A percentile compares a stretch with the other conserved stretches of the same genome.
phyloP scores from a whole-genome alignment of 2,888 invertebrate species.

The Drosophila monieri region DNA sequence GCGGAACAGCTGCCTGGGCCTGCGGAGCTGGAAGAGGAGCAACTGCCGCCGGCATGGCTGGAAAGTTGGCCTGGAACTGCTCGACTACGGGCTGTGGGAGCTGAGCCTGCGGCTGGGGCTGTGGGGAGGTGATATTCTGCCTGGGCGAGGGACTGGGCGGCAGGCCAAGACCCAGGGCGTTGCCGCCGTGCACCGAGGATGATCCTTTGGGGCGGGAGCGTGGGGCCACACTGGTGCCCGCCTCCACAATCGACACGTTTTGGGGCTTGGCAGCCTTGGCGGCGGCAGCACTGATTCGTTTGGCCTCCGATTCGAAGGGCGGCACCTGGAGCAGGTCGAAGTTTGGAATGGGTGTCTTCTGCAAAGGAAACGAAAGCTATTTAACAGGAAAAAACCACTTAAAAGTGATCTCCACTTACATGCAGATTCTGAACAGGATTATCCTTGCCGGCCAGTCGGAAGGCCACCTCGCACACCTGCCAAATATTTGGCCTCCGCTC shows the following conservation, averaged over 20 bases:
- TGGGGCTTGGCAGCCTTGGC: slow-evolving; percentile 81
- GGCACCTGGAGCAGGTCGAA: slow-evolving; percentile 88
- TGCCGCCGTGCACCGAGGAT: slow-evolving; percentile 81
- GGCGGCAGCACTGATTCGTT: slow-evolving; percentile 83
- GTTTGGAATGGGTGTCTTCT: slow-evolving; percentile 88
- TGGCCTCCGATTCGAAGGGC: slow-evolving; percentile 89
- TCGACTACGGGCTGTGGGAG: slow-evolving; percentile 78
- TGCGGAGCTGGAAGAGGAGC: slow-evolving; percentile 25
- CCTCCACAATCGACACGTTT: slow-evolving; percentile 85
- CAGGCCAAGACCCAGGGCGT: slow-evolving; percentile 85
- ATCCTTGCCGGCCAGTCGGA: slow-evolving; percentile 88
- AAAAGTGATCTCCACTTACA: slow-evolving; percentile 84
- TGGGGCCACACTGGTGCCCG: slow-evolving; percentile 92
- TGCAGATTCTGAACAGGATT: slow-evolving; percentile 93
- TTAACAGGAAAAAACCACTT: not conserved
- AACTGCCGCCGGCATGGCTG: slow-evolving; percentile 69
- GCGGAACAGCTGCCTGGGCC: slow-evolving; percentile 22
- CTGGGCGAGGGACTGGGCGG: slow-evolving; percentile 86
- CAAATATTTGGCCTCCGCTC: slow-evolving; percentile 94
- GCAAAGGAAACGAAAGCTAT: slow-evolving; percentile 62
- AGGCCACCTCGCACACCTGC: slow-evolving; percentile 91
- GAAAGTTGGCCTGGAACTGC: slow-evolving; percentile 84
- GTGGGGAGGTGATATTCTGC: slow-evolving; percentile 83
- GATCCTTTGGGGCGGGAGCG: slow-evolving; percentile 91
- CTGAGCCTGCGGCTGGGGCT: slow-evolving; percentile 65